Evolutionary conservation across 92 coral and sea anemone genomes (phyloP).

Genomic region (Scolanthus callimorphus): DNA sequence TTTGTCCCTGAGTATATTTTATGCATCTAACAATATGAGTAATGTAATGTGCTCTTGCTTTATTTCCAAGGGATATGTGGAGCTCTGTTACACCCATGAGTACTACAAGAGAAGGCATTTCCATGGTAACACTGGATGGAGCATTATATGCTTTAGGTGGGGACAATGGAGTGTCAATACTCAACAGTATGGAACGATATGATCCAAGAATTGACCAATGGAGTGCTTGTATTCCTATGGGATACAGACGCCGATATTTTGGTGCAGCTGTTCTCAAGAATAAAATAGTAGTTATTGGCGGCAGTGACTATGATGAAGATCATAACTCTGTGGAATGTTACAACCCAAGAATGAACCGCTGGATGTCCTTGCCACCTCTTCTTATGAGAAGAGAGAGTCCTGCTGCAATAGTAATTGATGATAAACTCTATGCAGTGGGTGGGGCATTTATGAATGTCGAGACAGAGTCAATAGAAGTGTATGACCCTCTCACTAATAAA

Average conservation of each 20-base stretch:
- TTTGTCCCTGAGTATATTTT: too few species aligned
- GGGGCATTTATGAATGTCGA: constrained; percentile 94
- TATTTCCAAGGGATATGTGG: constrained; percentile 75
- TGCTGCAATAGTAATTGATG: constrained; percentile 72
- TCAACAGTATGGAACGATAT: constrained; percentile 83
- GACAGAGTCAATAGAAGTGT: constrained; percentile 76
- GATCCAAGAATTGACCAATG: constrained; percentile 94
- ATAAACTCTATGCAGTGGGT: constrained; percentile 82
- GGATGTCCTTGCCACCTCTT: constrained; percentile 90
- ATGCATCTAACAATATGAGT: too few species aligned
- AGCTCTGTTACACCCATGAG: constrained; percentile 82
- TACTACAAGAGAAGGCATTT: constrained; percentile 85
- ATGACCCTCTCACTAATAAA: constrained; percentile 77
- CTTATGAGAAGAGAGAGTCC: constrained; percentile 93
- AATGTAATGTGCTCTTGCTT: too few species aligned
- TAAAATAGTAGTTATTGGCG: constrained; percentile 90
- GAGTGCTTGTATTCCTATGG: constrained; percentile 87
- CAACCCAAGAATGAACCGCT: constrained; percentile 93
- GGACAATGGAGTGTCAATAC: constrained; percentile 87
- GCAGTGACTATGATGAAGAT: constrained; percentile 96
- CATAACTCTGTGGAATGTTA: constrained; percentile 96
- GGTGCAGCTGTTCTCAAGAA: constrained; percentile 90
- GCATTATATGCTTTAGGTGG: constrained; percentile 92
- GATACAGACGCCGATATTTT: constrained; percentile 90
- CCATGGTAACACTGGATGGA: constrained; percentile 88